Evolutionary conservation across 2,888 invertebrate species (phyloP).

Genomic region (Drosophila kanekoi): DNA sequence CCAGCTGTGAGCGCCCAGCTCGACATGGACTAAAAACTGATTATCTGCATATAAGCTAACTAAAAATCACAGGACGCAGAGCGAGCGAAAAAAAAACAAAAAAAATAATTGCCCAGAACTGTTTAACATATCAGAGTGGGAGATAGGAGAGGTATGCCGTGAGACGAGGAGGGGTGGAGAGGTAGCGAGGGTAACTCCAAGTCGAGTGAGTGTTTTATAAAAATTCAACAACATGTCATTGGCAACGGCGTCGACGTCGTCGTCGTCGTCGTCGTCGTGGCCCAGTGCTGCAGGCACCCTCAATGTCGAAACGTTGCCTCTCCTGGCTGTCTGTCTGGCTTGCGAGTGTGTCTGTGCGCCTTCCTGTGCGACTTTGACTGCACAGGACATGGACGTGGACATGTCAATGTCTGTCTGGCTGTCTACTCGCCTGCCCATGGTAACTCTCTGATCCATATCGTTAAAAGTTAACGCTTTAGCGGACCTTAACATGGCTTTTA

Average conservation of each 20-base stretch:
- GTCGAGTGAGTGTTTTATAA: slow-evolving; percentile 79
- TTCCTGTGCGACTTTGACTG: slow-evolving; percentile 73
- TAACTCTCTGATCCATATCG: slow-evolving; percentile 75
- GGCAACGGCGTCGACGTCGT: slow-evolving; percentile 52
- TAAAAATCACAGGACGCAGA: slow-evolving; percentile 60
- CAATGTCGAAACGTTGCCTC: slow-evolving; percentile 34
- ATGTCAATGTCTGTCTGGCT: slow-evolving; percentile 72
- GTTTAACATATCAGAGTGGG: slow-evolving; percentile 74
- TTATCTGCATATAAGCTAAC: slow-evolving; percentile 78
- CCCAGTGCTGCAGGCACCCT: slow-evolving; percentile 61
- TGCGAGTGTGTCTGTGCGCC: slow-evolving; percentile 35
- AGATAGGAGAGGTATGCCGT: slow-evolving; percentile 4
- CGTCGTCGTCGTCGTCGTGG: slow-evolving; percentile 44
- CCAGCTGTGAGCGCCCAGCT: slow-evolving; percentile 51
- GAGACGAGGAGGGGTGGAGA: background rate
- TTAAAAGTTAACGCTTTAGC: slow-evolving; percentile 81
- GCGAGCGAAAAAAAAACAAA: slow-evolving; percentile 46
- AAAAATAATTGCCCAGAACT: slow-evolving; percentile 80
- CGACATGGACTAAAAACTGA: slow-evolving; percentile 77
- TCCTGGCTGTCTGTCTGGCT: slow-evolving; percentile 24
- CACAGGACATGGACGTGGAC: slow-evolving; percentile 80
- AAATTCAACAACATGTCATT: slow-evolving; percentile 81
- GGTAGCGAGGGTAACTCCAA: slow-evolving; percentile 4
- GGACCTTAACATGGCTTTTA: slow-evolving; percentile 80
- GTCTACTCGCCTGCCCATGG: slow-evolving; percentile 38